phyloP scores from a whole-genome alignment of 1,140 invertebrate genomes.

The Euborellia annulipes region DNA sequence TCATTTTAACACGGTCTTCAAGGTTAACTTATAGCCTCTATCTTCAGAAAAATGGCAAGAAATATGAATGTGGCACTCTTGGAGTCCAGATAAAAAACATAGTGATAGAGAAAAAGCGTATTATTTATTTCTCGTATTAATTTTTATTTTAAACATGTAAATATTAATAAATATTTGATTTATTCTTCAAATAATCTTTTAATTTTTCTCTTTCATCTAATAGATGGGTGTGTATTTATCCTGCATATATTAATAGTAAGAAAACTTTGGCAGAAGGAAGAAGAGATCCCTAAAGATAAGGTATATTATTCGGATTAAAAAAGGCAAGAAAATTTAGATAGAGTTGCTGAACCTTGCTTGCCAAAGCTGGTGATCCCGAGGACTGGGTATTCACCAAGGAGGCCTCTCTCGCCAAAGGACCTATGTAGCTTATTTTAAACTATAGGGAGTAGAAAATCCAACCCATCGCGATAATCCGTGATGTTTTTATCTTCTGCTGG shows the following conservation, averaged over 20 bases:
- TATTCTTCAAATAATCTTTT: no score
- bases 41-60: no score
- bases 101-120: conserved; percentile 46
- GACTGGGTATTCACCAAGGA: no score
- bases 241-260: conserved; percentile 88
- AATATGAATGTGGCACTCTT: conserved; percentile 22
- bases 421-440: conserved; percentile 5
- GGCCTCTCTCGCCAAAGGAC: not conserved
- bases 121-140: conserved; percentile 4
- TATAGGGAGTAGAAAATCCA: conserved; percentile 79
- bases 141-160: not conserved
- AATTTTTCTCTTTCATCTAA: conserved; percentile 18
- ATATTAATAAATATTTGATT: no score
- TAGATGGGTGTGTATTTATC: conserved; percentile 95
- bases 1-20: no score
- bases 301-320: conserved; percentile 20
- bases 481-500: conserved; percentile 72
- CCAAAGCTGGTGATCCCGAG: no score
- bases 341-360: no score
- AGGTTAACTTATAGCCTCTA: no score
- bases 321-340: not conserved
- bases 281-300: conserved; percentile 60
- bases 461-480: conserved; percentile 83
- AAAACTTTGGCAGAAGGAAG: conserved; percentile 79
- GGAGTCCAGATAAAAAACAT: conserved; percentile 45